phyloP scores from a whole-genome alignment of 2,888 invertebrate species.

The Drosophila fulvimacula region DNA sequence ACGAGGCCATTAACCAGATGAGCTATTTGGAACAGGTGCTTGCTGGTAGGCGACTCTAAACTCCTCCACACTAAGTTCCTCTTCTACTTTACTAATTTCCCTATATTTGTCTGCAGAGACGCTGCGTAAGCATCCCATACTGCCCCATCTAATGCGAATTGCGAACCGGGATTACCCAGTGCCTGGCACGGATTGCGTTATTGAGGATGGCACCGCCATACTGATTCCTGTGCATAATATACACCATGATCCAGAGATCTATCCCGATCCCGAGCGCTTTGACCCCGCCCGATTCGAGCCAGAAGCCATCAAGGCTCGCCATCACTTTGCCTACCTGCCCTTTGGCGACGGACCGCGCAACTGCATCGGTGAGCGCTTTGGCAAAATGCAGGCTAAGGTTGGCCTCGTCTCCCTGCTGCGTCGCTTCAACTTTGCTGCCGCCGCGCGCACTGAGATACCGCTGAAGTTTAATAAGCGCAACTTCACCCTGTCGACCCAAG shows the following conservation, averaged over 20 bases:
- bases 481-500: conserved; percentile 26
- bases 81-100: no score
- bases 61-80: no score
- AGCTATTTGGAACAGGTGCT: conserved; percentile 78
- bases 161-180: conserved; percentile 85
- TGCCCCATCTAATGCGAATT: conserved; percentile 85
- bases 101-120: conserved; percentile 84
- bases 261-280: conserved; percentile 31
- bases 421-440: conserved; percentile 45
- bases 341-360: conserved; percentile 82
- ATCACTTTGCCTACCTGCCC: conserved; percentile 76
- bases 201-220: conserved; percentile 82
- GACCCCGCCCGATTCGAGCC: conserved; percentile 39
- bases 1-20: conserved; percentile 75
- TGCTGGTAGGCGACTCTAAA: conserved; percentile 63
- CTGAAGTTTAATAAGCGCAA: conserved; percentile 20
- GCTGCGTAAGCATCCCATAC: conserved; percentile 86
- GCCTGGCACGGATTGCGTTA: conserved; percentile 84
- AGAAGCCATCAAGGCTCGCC: conserved; percentile 79
- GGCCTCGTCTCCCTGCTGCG: conserved; percentile 63
- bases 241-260: conserved; percentile 85
- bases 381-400: conserved; percentile 78
- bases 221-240: conserved; percentile 84
- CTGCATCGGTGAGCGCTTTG: conserved; percentile 81
- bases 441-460: conserved; percentile 49